Evolutionary conservation across 1,140 invertebrate species (phyloP), one percentile per base, ranked within the genome.

Genomic region (Nasonia giraulti): DNA sequence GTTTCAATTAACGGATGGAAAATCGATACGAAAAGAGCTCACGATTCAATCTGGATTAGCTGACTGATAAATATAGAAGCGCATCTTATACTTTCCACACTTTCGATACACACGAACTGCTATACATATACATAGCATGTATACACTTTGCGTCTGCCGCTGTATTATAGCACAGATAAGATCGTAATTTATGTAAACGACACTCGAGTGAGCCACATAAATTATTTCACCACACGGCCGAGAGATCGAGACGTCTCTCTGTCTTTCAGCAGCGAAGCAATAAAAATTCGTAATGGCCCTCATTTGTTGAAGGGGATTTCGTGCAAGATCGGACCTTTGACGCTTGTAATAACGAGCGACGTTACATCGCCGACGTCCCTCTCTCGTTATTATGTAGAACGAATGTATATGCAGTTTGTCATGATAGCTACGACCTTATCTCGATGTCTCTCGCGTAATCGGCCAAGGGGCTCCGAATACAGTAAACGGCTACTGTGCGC

Each of bases 101-200:
- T 62, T 62, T 62, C 55, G 20, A 62, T 62, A n/a, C 0, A 17
- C 6, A n/a, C 17, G 4, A 7, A n/a, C 20, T 2, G 0, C 3
- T 62, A 14, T n/a, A n/a, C 6, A n/a, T 62, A 17, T 62, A 37
- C 33, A 37, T 20, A 55, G 17, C 2, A 17, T n/a, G 7, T n/a
- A n/a, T 62, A 62, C n/a, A 62, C 17, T 62, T 62, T 0, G 14
- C 55, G 20, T 62, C 55, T 62, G 55, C 55, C 7, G 55, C 20
- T 62, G 20, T 20, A 44, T 44, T 4, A 37, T 27, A 20, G 17
- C 55, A 4, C 17, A n/a, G 31, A 74, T 74, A 74, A 74, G 17
- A 40, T 74, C 33, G 12, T 74, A 40, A 74, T 74, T 74, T 74
- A 74, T 74, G 73, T 3, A 74, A 74, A 74, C 33, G 31, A 74